phyloP scores from a whole-genome alignment of 2,113 vertebrate genomes.

The Oryctolagus cuniculus region DNA sequence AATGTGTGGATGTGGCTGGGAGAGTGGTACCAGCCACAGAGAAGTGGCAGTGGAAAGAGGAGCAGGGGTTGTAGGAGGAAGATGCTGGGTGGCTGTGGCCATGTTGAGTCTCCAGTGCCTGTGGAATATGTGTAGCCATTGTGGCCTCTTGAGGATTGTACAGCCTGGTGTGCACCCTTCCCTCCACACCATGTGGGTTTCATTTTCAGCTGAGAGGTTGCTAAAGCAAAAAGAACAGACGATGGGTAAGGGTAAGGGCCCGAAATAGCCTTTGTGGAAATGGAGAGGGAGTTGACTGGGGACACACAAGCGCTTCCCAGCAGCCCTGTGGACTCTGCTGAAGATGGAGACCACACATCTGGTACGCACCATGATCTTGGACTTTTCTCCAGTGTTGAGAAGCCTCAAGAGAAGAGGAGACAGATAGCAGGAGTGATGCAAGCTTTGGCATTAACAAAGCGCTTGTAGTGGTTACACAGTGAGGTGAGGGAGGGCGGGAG shows the following conservation, averaged over 20 bases:
- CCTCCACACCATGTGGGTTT: neutral
- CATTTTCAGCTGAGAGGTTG: neutral
- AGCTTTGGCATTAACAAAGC: neutral
- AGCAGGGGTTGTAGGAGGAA: neutral
- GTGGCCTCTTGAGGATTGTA: neutral
- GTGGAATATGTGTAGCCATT: neutral
- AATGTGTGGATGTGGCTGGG: neutral
- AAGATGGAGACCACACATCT: neutral
- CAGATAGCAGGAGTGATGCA: neutral
- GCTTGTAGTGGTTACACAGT: neutral
- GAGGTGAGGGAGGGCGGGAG: neutral
- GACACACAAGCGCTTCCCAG: neutral
- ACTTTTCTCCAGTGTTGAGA: slow-evolving; percentile 16
- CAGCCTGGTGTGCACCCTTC: neutral
- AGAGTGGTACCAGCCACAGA: neutral
- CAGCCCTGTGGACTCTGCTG: fast-evolving
- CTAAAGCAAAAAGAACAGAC: neutral
- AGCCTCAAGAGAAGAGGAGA: slow-evolving; percentile 32
- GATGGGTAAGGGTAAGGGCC: too few relatives aligned
- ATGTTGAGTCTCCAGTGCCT: neutral
- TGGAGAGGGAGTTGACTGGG: neutral
- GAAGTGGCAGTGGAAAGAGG: neutral
- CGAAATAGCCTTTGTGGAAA: neutral
- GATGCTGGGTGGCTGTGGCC: neutral
- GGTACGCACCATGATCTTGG: neutral